Percentiles rank a stretch among this genome's conserved stretches.
phyloP scores from a whole-genome alignment of 2,113 vertebrate species.

The Equus przewalskii region DNA sequence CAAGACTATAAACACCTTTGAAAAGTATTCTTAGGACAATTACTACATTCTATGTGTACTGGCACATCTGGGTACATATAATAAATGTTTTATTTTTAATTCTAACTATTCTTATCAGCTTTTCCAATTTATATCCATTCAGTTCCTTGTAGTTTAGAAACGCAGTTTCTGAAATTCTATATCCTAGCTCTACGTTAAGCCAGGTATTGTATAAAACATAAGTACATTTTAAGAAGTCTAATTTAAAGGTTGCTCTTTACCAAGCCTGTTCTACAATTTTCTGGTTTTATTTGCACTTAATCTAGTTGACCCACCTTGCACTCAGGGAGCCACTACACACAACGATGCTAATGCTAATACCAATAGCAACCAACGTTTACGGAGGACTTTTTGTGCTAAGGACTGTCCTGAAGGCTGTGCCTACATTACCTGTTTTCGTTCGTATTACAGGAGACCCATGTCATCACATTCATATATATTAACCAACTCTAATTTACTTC shows the following conservation, averaged over 20 bases:
- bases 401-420: background rate
- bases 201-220: background rate
- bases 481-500: constrained; percentile 43
- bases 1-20: background rate
- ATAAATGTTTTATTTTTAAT: constrained; percentile 27
- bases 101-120: background rate
- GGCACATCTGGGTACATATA: background rate
- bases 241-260: background rate
- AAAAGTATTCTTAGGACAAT: constrained; percentile 15
- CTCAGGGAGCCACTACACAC: background rate
- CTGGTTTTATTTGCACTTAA: constrained; percentile 49
- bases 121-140: constrained; percentile 22
- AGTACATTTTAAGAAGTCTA: background rate
- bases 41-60: background rate
- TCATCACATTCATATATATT: background rate
- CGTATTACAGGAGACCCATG: background rate
- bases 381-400: background rate
- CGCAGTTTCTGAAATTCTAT: constrained; percentile 36
- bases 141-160: background rate
- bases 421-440: constrained; percentile 3
- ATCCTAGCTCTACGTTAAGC: background rate
- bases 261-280: constrained; percentile 32
- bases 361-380: background rate
- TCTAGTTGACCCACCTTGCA: background rate
- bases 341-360: constrained; percentile 16